phyloP scores from a whole-genome alignment of 2,888 invertebrate genomes.

The Portevinia maculata region DNA sequence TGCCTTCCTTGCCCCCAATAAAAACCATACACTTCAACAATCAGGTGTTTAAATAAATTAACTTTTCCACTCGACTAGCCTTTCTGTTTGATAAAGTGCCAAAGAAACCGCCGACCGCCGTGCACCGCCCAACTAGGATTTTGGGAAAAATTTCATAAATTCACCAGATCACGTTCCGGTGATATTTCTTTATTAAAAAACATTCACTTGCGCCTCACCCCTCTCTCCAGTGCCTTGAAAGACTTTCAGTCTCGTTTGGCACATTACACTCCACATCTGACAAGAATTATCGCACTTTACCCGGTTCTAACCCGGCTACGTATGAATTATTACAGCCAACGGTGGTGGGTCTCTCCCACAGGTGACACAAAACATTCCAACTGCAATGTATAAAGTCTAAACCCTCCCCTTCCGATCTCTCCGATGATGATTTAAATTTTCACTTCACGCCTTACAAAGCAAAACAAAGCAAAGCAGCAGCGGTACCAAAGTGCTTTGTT shows the following conservation, averaged over 20 bases:
- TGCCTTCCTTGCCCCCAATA: too few relatives aligned
- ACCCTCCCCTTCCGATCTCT: neutral
- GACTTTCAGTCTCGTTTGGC: constrained; percentile 76
- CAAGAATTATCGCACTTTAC: constrained; percentile 76
- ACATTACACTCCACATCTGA: constrained; percentile 77
- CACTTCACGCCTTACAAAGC: constrained; percentile 68
- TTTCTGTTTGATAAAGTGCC: constrained; percentile 54
- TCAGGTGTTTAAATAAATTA: constrained; percentile 71
- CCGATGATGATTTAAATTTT: constrained; percentile 66
- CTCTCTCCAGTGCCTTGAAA: constrained; percentile 1
- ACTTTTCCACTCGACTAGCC: constrained; percentile 47
- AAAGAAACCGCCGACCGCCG: constrained; percentile 33
- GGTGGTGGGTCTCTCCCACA: constrained; percentile 54
- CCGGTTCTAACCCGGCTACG: constrained; percentile 68
- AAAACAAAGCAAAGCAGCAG: constrained; percentile 39
- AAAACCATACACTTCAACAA: constrained; percentile 5
- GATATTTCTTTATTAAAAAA: constrained; percentile 80
- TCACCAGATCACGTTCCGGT: constrained; percentile 77
- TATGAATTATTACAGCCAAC: constrained; percentile 65
- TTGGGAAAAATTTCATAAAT: constrained; percentile 58
- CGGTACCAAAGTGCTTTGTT: constrained; percentile 61
- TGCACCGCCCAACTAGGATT: constrained; percentile 20
- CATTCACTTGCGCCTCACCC: constrained; percentile 62
- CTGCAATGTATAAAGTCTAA: constrained; percentile 19
- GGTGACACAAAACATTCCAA: constrained; percentile 71